These are phyloP conservation scores for Cyanoderma ruficeps DNA, from an alignment of 2,113 vertebrate genomes.

Conservation along the genomic window DNA sequence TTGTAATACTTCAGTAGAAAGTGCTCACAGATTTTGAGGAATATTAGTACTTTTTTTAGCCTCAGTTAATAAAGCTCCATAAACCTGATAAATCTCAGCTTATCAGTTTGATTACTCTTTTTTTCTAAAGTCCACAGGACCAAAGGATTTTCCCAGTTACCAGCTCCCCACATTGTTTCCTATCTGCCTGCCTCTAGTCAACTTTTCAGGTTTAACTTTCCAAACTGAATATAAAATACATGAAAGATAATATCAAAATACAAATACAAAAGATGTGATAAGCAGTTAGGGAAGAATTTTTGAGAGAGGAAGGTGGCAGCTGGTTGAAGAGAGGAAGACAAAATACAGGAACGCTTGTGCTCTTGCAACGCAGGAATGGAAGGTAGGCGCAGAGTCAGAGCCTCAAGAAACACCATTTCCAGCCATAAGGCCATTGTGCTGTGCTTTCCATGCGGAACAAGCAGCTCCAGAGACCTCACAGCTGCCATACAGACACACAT, in stretches of 20 bases:
- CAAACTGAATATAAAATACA: background rate
- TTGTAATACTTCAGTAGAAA: background rate
- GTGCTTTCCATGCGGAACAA: background rate
- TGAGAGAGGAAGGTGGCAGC: background rate
- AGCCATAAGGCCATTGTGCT: background rate
- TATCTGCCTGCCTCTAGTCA: background rate
- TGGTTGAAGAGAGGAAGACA: background rate
- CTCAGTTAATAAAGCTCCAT: background rate
- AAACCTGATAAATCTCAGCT: background rate
- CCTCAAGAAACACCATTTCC: background rate
- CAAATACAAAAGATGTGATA: background rate
- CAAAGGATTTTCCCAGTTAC: background rate
- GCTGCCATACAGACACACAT: background rate
- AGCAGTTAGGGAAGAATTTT: background rate
- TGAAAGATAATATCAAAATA: background rate
- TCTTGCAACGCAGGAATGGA: background rate
- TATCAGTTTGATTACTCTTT: background rate
- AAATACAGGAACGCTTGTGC: background rate
- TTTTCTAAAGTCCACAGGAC: background rate
- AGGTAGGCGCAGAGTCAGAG: background rate
- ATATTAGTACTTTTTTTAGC: background rate
- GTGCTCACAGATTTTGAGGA: background rate
- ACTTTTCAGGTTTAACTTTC: background rate
- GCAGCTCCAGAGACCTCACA: background rate
- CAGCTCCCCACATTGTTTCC: accelerated